Evolutionary conservation across 2,797 vertebrate species (phyloP), one percentile per base, ranked within the genome.

Genomic region (Pseudopleuronectes americanus): DNA sequence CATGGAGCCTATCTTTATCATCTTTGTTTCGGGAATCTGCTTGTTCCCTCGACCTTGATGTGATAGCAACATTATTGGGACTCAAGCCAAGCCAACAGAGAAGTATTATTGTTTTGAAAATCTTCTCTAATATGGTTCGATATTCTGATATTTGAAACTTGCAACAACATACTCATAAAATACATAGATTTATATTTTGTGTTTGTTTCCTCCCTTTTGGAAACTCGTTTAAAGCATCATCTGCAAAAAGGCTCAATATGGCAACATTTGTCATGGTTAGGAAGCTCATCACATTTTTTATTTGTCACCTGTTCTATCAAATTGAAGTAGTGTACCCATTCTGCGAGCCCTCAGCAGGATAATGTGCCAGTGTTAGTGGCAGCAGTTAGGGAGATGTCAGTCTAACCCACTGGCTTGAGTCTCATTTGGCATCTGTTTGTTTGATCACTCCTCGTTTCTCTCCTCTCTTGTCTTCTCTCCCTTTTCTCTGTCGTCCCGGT

Each of bases 341-440:
- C 78, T 78, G 81, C 80, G 72, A 85, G 73, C 72, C 72, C 62
- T 70, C 54, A 62, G 77, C 76, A 48, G 85, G 71, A 61, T 87
- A 85, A 87, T 83, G 79, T 88, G 77, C 83, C 73, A 75, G 70
- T 62, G 67, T 83, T 77, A 73, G 36, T 71, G 69, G 74, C 21
- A 6, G 65, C 52, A 57, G 49, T 70, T 69, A 52, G 68, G 72
- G 81, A 57, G 79, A 79, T 83, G 80, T 79, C 88, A 84, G 69
- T 87, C 81, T 83, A 78, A 77, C 80, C 79, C 84, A 85, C 81
- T 75, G 85, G 87, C 84, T 86, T 79, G 64, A 82, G 76, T 80
- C 85, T 85, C 83, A 88, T 90, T 89, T 83, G 79, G 88, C 89
- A 90, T 89, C 87, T 89, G 89, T 86, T 84, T 88, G 87, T 87